Evolutionary conservation across 2,888 invertebrate species (phyloP), one percentile per base, ranked within the genome.

Genomic region (Thecocarcelia acutangulata): DNA sequence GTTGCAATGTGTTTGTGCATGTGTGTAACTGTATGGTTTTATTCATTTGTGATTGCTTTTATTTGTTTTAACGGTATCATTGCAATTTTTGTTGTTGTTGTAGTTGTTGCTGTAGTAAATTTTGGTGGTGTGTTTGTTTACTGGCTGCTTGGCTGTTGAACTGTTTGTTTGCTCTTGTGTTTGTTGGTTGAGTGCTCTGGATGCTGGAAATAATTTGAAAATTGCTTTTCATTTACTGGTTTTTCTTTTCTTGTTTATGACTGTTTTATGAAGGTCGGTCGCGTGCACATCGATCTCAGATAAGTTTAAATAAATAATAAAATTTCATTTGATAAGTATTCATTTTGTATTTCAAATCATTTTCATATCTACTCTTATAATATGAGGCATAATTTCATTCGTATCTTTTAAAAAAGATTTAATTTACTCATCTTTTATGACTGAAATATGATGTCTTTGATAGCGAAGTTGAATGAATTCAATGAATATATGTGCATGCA

Each of bases 191-290:
- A 69, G 28, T 76, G 69, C 52, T 54, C 40, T 80, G 84, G 73
- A 84, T 85, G 82, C 83, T 88, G 87, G 86, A 88, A 87, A 87
- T 88, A 88, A 88, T 88, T 89, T 85, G 83, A 82, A 87, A 88
- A 88, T 89, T 85, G 84, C 85, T 86, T 85, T 85, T 79, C 54
- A 61, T 69, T 81, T 83, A 78, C 79, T 83, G n/a, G 87, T 88
- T 64, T 21, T 28, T 56, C 1, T 68, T 75, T 59, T 68, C 9
- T 68, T 68, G 74, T 56, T 75, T 69, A 66, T 63, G 56, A 44
- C 63, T 44, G 40, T 76, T 80, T 88, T 87, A 87, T 88, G 87
- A 88, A 88, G 89, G 88, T 88, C 87, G 89, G 88, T 88, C 89
- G 89, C 88, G 89, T 89, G 88, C 87, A 85, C 85, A 84, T 85